phyloP scores from a whole-genome alignment of 2,113 vertebrate species.

The Pseudonaja textilis region DNA sequence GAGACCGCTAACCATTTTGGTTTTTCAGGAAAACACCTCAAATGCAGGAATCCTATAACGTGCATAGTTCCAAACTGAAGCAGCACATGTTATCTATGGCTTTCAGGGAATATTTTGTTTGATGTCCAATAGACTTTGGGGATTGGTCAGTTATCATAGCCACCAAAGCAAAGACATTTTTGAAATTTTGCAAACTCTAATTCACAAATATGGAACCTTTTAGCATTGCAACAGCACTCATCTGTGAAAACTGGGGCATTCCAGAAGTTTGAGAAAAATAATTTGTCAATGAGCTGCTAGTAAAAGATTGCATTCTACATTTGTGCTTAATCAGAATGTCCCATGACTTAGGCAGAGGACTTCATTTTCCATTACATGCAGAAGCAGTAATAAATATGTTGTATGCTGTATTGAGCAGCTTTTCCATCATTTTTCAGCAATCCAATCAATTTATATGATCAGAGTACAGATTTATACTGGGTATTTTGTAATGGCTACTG shows the following conservation, averaged over 20 bases:
- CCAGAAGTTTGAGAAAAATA: constrained; percentile 51
- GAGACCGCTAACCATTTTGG: constrained; percentile 7
- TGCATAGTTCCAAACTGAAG: constrained; percentile 5
- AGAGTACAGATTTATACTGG: background rate
- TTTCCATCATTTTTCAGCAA: constrained; percentile 40
- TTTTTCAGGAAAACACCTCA: background rate
- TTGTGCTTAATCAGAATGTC: constrained; percentile 44
- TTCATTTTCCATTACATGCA: constrained; percentile 38
- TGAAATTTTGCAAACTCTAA: constrained; percentile 62
- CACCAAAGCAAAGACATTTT: constrained; percentile 70
- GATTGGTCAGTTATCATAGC: constrained; percentile 31
- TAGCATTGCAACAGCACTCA: constrained; percentile 58
- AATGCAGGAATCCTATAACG: background rate
- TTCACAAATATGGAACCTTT: constrained; percentile 62
- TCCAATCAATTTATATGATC: background rate
- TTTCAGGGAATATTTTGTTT: background rate
- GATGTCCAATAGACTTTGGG: background rate
- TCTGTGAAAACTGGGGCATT: constrained; percentile 66
- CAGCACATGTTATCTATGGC: background rate
- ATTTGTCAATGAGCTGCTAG: constrained; percentile 27
- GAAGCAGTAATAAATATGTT: constrained; percentile 30
- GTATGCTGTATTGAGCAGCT: constrained; percentile 30
- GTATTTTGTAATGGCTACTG: constrained; percentile 33
- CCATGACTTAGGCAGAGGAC: constrained; percentile 6
- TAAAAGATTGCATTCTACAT: constrained; percentile 1